phyloP scores from a whole-genome alignment of 2,113 vertebrate species.

The Brienomyrus longianalis region DNA sequence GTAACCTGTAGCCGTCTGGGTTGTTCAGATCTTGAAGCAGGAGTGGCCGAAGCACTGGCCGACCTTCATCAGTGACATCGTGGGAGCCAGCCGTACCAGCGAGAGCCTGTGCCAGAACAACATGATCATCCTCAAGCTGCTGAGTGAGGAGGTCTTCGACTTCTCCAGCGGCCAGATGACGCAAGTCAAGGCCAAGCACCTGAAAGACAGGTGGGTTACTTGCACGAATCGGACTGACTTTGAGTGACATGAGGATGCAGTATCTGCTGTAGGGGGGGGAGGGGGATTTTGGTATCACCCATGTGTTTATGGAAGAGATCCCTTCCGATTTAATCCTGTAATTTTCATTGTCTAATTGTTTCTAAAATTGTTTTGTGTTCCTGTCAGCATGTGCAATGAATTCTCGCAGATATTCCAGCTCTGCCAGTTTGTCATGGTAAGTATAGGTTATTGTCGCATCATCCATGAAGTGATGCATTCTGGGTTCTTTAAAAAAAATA shows the following conservation, averaged over 20 bases:
- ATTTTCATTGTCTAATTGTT: neutral
- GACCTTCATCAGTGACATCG: slow-evolving; percentile 96
- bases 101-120: slow-evolving; percentile 99
- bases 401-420: slow-evolving; percentile 99
- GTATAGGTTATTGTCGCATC: slow-evolving; percentile 26
- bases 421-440: slow-evolving; percentile 98
- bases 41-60: slow-evolving; percentile 99
- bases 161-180: slow-evolving; percentile 98
- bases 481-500: neutral
- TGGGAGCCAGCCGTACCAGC: slow-evolving; percentile 92
- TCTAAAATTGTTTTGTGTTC: slow-evolving; percentile 9
- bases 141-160: slow-evolving; percentile 98
- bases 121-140: slow-evolving; percentile 93
- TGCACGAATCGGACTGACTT: neutral
- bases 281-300: neutral
- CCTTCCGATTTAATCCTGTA: neutral
- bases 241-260: neutral
- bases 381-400: slow-evolving; percentile 93
- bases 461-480: neutral
- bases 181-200: slow-evolving; percentile 96
- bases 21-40: slow-evolving; percentile 85
- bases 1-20: neutral
- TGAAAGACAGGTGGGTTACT: slow-evolving; percentile 86
- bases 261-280: neutral
- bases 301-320: neutral